Conservation (phyloP, 2,797 vertebrate genomes). For the Pachyuromys duprasi region DNA sequence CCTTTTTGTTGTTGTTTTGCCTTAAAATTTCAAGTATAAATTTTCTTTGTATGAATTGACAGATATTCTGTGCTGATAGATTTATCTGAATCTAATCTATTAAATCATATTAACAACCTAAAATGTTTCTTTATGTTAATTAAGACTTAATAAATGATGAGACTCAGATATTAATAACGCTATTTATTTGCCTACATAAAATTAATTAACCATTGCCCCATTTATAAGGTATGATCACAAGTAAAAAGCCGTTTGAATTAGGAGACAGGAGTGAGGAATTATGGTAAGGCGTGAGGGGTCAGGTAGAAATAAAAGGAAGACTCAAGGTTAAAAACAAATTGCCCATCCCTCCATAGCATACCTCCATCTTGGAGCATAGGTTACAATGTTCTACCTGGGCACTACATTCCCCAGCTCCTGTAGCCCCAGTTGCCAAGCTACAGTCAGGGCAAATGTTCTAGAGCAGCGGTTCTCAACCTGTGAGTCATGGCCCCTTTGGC, state of each 20-base stretch:
- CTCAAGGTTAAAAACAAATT: slow-evolving; percentile 36
- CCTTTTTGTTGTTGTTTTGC: slow-evolving; percentile 47
- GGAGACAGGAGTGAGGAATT: background rate
- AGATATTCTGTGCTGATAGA: slow-evolving; percentile 20
- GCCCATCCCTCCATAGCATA: background rate
- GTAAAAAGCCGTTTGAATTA: slow-evolving; percentile 41
- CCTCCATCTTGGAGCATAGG: slow-evolving; percentile 6
- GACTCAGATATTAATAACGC: slow-evolving; percentile 17
- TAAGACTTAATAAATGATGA: slow-evolving; percentile 39
- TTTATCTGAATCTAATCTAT: slow-evolving; percentile 55
- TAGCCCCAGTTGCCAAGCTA: slow-evolving; percentile 5
- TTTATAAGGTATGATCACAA: background rate
- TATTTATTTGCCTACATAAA: slow-evolving; percentile 44
- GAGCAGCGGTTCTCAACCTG: background rate
- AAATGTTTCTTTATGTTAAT: background rate
- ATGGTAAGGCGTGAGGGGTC: slow-evolving; percentile 17
- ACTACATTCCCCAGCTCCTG: background rate
- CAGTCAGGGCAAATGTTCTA: background rate
- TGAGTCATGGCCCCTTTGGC: no score
- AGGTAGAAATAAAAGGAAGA: slow-evolving; percentile 31
- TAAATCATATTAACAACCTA: slow-evolving; percentile 51
- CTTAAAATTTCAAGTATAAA: slow-evolving; percentile 59
- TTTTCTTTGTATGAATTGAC: slow-evolving; percentile 53
- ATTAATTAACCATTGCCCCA: background rate
- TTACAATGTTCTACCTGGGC: slow-evolving; percentile 5